phyloP scores from a whole-genome alignment of 2,797 vertebrate genomes.

The Falco novaeseelandiae region DNA sequence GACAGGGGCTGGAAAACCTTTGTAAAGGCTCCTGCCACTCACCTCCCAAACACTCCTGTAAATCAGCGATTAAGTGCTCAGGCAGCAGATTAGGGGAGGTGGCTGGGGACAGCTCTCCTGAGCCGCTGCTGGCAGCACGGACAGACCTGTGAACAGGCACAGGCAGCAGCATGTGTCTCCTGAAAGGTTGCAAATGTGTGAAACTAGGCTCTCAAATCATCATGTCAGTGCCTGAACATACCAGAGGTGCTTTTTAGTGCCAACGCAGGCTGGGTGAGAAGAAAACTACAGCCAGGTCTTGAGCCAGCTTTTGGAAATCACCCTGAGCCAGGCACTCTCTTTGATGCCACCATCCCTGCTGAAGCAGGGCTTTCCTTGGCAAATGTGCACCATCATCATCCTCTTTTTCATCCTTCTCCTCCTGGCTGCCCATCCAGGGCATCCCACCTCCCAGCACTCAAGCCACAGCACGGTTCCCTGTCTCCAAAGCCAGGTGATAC shows the following conservation, averaged over 20 bases:
- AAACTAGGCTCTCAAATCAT: not conserved
- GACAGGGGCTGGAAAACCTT: not conserved
- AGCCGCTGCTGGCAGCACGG: not conserved
- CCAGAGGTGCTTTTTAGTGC: not conserved
- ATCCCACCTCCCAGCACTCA: not conserved
- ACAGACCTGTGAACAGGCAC: not conserved
- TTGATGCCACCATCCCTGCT: not conserved
- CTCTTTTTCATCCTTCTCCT: not conserved
- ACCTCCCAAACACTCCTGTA: not conserved
- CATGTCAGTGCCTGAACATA: accelerated
- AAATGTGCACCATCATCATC: accelerated
- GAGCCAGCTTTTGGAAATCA: not conserved
- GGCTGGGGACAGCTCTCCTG: not conserved
- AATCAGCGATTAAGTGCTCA: not conserved
- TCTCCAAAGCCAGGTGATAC: not conserved
- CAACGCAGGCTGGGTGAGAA: not conserved
- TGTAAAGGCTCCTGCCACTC: not conserved
- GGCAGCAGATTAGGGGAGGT: not conserved
- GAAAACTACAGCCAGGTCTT: not conserved
- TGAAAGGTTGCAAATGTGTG: not conserved
- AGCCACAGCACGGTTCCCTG: not conserved
- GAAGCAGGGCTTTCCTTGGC: not conserved
- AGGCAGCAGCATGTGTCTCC: not conserved
- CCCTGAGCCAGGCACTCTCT: not conserved
- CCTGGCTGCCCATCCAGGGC: not conserved